phyloP scores from a whole-genome alignment of 2,113 vertebrate genomes.

The Cettia cetti region DNA sequence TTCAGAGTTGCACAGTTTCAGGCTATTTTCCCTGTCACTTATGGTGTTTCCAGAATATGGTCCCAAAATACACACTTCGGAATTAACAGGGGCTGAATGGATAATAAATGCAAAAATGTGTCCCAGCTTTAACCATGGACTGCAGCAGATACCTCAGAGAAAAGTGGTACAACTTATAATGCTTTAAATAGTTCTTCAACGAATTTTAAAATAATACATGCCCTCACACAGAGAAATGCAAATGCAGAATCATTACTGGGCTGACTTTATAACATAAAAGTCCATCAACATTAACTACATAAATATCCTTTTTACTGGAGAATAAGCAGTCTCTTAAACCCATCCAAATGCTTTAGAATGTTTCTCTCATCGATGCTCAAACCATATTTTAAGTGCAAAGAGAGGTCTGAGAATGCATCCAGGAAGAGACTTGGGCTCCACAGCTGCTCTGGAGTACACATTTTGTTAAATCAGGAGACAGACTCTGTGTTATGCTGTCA shows the following conservation, averaged over 20 bases:
- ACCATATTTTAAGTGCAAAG: accelerated
- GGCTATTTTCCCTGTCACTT: background rate
- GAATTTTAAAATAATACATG: background rate
- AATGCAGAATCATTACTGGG: background rate
- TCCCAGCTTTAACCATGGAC: background rate
- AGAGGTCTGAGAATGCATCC: background rate
- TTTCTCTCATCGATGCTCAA: background rate
- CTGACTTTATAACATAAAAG: background rate
- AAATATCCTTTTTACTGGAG: background rate
- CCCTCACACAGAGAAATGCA: background rate
- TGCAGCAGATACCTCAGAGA: background rate
- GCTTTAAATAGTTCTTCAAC: background rate
- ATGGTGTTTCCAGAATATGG: background rate
- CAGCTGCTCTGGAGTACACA: background rate
- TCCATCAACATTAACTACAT: background rate
- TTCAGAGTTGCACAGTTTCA: background rate
- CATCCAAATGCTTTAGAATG: background rate
- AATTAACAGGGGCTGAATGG: background rate
- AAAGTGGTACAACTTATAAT: background rate
- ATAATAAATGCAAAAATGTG: background rate
- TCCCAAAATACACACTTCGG: background rate
- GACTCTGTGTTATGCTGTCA: background rate
- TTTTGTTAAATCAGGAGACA: background rate
- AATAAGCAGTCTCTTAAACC: background rate
- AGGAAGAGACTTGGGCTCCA: background rate